phyloP scores from a whole-genome alignment of 2,797 vertebrate genomes.

The Strix occidentalis region DNA sequence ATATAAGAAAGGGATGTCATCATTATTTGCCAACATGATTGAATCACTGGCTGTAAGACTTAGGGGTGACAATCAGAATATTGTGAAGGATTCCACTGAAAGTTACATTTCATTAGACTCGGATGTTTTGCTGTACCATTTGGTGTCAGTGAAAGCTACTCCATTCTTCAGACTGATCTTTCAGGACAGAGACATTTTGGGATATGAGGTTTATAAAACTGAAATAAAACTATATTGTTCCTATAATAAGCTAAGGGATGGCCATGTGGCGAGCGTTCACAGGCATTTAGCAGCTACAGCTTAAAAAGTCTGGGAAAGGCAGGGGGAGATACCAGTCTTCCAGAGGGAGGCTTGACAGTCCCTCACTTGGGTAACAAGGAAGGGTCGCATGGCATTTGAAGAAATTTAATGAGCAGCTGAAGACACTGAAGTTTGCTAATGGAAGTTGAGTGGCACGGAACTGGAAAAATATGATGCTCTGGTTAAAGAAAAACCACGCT shows the following conservation, averaged over 20 bases:
- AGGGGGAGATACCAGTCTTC: not conserved
- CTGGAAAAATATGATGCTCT: not conserved
- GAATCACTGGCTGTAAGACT: not conserved
- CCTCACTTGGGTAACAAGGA: not conserved
- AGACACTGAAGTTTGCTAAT: not conserved
- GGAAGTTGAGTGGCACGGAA: not conserved
- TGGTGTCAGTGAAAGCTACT: not conserved
- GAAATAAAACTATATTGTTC: not conserved
- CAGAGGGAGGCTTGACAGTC: not conserved
- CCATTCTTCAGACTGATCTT: not conserved
- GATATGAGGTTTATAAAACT: not conserved
- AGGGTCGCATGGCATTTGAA: not conserved
- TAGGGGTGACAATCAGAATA: not conserved
- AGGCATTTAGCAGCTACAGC: not conserved
- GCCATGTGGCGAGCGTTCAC: not conserved
- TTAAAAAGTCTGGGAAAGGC: not conserved
- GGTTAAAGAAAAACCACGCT: not conserved
- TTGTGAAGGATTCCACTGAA: not conserved
- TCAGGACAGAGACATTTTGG: not conserved
- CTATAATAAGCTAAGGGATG: not conserved
- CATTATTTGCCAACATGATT: not conserved
- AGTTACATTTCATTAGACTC: not conserved
- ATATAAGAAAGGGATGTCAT: not conserved
- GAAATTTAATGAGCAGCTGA: not conserved
- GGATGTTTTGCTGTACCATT: not conserved